Conservation (phyloP, 1,140 invertebrate species). For the Planococcus citri region DNA sequence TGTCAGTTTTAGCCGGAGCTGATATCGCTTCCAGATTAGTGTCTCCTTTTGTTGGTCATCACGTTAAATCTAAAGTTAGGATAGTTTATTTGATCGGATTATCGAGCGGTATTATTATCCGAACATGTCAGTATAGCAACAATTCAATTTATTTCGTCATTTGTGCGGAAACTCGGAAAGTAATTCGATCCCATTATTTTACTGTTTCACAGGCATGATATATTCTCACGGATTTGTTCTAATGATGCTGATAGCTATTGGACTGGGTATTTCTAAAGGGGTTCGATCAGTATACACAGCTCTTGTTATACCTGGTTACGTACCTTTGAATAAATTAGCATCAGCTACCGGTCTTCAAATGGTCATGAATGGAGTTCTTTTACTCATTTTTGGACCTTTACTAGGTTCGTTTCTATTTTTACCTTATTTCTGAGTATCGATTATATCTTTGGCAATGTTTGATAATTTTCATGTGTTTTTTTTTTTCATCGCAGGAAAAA, state of each 20-base stretch:
- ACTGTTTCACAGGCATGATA: neutral
- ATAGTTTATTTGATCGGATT: slow-evolving; percentile 54
- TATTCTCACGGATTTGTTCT: neutral
- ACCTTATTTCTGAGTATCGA: neutral
- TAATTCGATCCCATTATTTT: too few relatives aligned
- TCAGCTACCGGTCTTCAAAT: slow-evolving; percentile 50
- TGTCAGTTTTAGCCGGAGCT: slow-evolving; percentile 26
- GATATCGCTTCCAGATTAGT: slow-evolving; percentile 33
- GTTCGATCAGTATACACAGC: slow-evolving; percentile 53
- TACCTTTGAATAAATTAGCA: slow-evolving; percentile 47
- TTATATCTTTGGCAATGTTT: neutral
- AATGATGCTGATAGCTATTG: slow-evolving; percentile 26
- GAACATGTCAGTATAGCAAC: slow-evolving; percentile 49
- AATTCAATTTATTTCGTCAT: slow-evolving; percentile 38
- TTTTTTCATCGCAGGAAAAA: slow-evolving; percentile 12
- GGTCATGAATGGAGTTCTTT: slow-evolving; percentile 40
- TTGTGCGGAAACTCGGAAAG: neutral
- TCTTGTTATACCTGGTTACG: slow-evolving; percentile 51
- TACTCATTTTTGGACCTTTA: slow-evolving; percentile 34
- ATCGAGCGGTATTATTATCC: slow-evolving; percentile 45
- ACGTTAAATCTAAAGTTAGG: slow-evolving; percentile 48
- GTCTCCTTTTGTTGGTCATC: slow-evolving; percentile 47
- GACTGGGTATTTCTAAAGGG: slow-evolving; percentile 52
- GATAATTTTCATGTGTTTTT: neutral
- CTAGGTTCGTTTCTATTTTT: slow-evolving; percentile 32